A percentile compares a stretch with the other conserved stretches of the same genome.
phyloP scores from a whole-genome alignment of 2,113 vertebrate genomes.

The Pungitius pungitius region DNA sequence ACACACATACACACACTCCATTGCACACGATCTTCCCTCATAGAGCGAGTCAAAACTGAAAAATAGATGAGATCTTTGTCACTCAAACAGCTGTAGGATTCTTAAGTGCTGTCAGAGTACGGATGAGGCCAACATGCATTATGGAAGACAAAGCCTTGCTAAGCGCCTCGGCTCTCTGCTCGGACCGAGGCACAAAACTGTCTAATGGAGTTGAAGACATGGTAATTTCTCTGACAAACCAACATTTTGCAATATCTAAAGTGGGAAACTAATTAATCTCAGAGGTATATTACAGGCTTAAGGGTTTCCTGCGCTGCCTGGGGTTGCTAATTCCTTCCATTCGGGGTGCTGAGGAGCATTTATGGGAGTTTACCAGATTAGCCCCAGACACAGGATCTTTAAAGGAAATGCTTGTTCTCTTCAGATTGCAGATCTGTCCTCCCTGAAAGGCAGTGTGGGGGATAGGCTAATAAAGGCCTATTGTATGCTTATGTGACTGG shows the following conservation, averaged over 20 bases:
- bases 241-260: slow-evolving; percentile 73
- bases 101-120: slow-evolving; percentile 79
- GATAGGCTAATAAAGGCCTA: slow-evolving; percentile 68
- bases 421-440: slow-evolving; percentile 76
- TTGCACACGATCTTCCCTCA: slow-evolving; percentile 52
- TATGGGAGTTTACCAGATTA: slow-evolving; percentile 81
- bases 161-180: slow-evolving; percentile 63
- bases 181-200: slow-evolving; percentile 64
- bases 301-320: slow-evolving; percentile 67
- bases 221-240: slow-evolving; percentile 70
- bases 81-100: slow-evolving; percentile 81
- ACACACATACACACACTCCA: slow-evolving; percentile 1
- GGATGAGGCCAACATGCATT: slow-evolving; percentile 79
- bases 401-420: slow-evolving; percentile 75
- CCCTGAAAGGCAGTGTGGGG: slow-evolving; percentile 53
- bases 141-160: slow-evolving; percentile 73
- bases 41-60: slow-evolving; percentile 77
- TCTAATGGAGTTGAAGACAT: slow-evolving; percentile 73
- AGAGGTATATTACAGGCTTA: slow-evolving; percentile 74
- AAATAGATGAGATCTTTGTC: slow-evolving; percentile 85
- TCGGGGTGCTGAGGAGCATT: slow-evolving; percentile 74
- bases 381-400: slow-evolving; percentile 70
- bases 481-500: slow-evolving; percentile 68
- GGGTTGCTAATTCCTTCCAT: slow-evolving; percentile 75
- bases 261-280: slow-evolving; percentile 82